Conservation (phyloP, 1,140 invertebrate species). For the Trypoxylus dichotomus region DNA sequence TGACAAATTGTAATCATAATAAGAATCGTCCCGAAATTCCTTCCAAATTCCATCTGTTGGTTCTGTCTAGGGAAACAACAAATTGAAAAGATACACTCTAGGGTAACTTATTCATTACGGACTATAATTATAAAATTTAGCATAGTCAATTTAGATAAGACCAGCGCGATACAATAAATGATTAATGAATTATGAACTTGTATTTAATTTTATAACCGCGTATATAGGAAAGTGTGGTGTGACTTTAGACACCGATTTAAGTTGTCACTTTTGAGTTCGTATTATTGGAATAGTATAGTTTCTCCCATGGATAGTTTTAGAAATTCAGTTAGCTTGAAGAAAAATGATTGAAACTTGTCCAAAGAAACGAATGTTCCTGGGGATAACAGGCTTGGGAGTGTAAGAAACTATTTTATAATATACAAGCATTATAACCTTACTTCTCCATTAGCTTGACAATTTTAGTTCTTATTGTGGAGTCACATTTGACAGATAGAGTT, state of each 20-base stretch:
- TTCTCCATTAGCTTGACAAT: conserved; percentile 68
- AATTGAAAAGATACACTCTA: too few relatives aligned
- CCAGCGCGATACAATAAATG: too few relatives aligned
- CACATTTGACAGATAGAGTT: conserved; percentile 65
- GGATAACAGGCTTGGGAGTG: conserved; percentile 63
- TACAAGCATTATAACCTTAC: conserved; percentile 33
- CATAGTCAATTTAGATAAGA: too few relatives aligned
- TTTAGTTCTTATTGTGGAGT: conserved; percentile 76
- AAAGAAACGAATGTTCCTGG: conserved; percentile 68
- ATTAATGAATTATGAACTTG: too few relatives aligned
- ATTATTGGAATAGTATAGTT: not conserved
- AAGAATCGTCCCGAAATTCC: not conserved
- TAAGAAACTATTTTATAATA: conserved; percentile 50
- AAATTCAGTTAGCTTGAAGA: not conserved
- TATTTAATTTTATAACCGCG: too few relatives aligned
- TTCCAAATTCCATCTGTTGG: not conserved
- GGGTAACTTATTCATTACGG: too few relatives aligned
- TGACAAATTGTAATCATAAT: conserved; percentile 3
- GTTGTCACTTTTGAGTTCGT: not conserved
- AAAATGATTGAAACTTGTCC: conserved; percentile 70
- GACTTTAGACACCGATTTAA: not conserved
- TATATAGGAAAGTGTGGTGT: too few relatives aligned
- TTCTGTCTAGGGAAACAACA: not conserved
- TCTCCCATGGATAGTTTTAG: not conserved
- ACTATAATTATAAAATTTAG: too few relatives aligned